These are phyloP conservation scores for Tarsius wallacei DNA, from an alignment of 2,797 vertebrate genomes.

Conservation along the genomic window DNA sequence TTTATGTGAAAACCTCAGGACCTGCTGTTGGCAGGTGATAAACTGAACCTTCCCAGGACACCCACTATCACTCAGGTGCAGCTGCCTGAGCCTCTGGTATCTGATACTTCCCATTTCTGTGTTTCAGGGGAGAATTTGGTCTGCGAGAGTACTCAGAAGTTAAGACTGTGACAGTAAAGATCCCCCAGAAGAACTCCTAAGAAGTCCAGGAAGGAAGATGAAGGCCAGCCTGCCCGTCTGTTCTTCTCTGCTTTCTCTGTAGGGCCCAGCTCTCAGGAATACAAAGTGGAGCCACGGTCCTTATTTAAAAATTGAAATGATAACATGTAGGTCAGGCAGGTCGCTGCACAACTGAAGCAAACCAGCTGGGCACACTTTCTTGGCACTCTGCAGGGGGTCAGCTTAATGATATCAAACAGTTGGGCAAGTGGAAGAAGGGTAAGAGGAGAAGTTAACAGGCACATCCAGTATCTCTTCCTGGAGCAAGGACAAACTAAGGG, in stretches of 20 bases:
- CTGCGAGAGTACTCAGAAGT: conserved; percentile 98
- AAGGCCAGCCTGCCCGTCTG: conserved; percentile 71
- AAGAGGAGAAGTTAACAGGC: neutral
- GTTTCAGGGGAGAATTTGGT: conserved; percentile 96
- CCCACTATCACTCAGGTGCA: rapidly evolving
- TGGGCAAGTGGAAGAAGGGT: neutral
- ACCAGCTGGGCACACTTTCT: conserved; percentile 80
- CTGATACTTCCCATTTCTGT: conserved; percentile 65
- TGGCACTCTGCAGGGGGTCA: conserved; percentile 79
- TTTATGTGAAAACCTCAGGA: too few relatives aligned
- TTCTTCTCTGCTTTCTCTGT: conserved; percentile 85
- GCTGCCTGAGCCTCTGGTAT: too few relatives aligned
- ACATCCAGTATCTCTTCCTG: neutral
- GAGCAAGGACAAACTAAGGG: neutral
- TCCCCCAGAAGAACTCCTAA: conserved; percentile 98
- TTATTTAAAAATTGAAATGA: conserved; percentile 87
- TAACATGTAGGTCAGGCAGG: conserved; percentile 79
- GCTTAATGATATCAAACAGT: neutral
- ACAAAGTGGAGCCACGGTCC: conserved; percentile 84
- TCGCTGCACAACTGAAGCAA: conserved; percentile 72
- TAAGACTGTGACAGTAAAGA: conserved; percentile 99
- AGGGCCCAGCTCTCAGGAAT: conserved; percentile 90
- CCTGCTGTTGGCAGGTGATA: neutral
- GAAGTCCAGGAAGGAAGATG: conserved; percentile 75
- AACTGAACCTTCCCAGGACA: neutral